phyloP scores from a whole-genome alignment of 1,140 invertebrate genomes.

The Euwallacea similis region DNA sequence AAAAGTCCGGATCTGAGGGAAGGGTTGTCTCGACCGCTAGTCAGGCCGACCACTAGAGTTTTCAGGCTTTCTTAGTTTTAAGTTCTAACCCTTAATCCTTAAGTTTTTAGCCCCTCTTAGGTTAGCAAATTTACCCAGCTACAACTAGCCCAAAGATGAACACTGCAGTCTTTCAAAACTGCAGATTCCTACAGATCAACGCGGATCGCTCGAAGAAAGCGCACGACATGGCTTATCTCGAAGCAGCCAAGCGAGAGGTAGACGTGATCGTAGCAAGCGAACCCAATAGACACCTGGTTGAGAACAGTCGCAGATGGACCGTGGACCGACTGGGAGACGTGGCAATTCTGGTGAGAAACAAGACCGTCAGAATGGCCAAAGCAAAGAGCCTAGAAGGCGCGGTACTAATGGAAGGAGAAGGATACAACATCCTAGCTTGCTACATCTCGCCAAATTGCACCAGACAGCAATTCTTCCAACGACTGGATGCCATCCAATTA shows the following conservation, averaged over 20 bases:
- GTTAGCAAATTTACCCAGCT: too few relatives aligned
- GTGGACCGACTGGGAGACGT: conserved; percentile 3
- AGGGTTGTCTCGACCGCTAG: too few relatives aligned
- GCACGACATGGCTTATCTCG: conserved; percentile 2
- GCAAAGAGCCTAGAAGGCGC: background rate
- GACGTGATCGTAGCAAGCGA: conserved; percentile 21
- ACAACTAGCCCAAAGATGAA: too few relatives aligned
- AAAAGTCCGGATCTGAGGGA: too few relatives aligned
- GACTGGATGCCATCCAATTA: background rate
- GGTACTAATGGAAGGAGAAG: background rate
- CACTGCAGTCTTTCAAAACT: too few relatives aligned
- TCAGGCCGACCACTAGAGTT: too few relatives aligned
- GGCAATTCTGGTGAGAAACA: conserved; percentile 2
- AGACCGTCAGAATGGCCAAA: conserved; percentile 5
- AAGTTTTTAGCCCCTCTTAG: too few relatives aligned
- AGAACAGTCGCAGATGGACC: conserved; percentile 9
- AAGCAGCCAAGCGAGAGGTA: conserved; percentile 10
- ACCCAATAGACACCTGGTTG: conserved; percentile 20
- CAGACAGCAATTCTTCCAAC: background rate
- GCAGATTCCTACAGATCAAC: conserved; percentile 16
- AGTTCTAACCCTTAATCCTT: too few relatives aligned
- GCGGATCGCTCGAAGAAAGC: background rate
- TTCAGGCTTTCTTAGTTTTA: too few relatives aligned
- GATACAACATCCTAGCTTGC: conserved; percentile 13
- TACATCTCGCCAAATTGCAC: conserved; percentile 13